These are phyloP conservation scores for Deroplatys truncata DNA, from an alignment of 2,888 invertebrate genomes.

Conservation along the genomic window DNA sequence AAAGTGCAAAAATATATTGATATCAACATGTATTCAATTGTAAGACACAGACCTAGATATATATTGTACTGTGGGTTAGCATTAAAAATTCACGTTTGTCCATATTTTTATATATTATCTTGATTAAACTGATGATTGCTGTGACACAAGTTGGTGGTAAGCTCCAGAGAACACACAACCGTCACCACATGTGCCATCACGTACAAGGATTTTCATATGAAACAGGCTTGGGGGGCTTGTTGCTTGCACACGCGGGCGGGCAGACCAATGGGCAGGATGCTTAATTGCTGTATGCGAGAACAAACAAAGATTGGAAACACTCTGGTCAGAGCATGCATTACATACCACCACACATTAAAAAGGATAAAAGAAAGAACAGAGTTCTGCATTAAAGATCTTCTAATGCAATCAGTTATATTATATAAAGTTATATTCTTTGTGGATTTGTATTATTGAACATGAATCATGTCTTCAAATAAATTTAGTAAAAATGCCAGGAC, in stretches of 20 bases:
- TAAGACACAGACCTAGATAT: not conserved
- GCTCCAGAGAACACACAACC: slow-evolving; percentile 1
- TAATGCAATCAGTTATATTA: not conserved
- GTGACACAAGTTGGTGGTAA: slow-evolving; percentile 14
- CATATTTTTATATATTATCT: not conserved
- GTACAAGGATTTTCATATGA: not conserved
- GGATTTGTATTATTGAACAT: no score
- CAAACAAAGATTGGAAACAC: slow-evolving; percentile 15
- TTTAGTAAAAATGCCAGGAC: no score
- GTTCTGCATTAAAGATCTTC: not conserved
- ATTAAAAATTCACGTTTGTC: not conserved
- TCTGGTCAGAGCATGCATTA: slow-evolving; percentile 12
- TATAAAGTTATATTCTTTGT: no score
- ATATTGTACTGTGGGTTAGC: not conserved
- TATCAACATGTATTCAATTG: not conserved
- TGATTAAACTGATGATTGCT: slow-evolving; percentile 8
- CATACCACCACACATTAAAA: not conserved
- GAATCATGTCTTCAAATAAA: no score
- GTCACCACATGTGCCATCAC: slow-evolving; percentile 9
- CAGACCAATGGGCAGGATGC: slow-evolving; percentile 13
- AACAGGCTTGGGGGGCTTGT: slow-evolving; percentile 8
- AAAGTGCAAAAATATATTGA: not conserved
- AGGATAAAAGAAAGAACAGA: not conserved
- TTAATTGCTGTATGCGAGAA: slow-evolving; percentile 22
- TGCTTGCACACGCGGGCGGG: slow-evolving; percentile 6